Base-by-base conservation (phyloP, 2,888 invertebrate species). In the Gortyna flavago region DNA sequence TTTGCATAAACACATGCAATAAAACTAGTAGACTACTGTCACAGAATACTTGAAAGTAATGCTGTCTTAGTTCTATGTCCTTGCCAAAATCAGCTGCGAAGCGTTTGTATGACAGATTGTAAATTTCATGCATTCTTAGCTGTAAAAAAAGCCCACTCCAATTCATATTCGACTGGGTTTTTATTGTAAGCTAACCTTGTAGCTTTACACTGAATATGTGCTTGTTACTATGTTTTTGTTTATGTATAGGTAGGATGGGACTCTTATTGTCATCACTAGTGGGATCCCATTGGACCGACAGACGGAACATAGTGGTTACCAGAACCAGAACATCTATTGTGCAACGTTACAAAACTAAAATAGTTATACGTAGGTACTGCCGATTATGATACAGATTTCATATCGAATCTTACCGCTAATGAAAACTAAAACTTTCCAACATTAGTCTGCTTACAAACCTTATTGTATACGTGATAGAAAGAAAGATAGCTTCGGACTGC, bases 401-500 rank as follows among this genome's bases (percentile, higher is more conserved):
- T 85, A 84, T 73, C 68, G 61, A 81, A 81, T 82, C 41, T 79
- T 68, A 69, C 68, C 61, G 44, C 54, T 79, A 81, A 85, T 86
- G 83, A 80, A 87, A 88, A 82, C 75, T 80, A 83, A 74, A 88
- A 86, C 88, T 88, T 88, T 88, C 88, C 80, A 87, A 83, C 68
- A 84, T 85, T 82, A 85, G 74, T 64, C 59, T 84, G 73, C 83
- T 84, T 77, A 84, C 86, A 81, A 83, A 85, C 69, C 72, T 83
- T 81, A 88, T 86, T 88, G 83, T 84, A 80, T 88, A 89, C 89
- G 88, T 89, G 89, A 87, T 88, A 84, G 84, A 85, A 81, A 84
- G 83, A 88, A 83, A 82, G 85, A 87, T 82, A 87, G 66, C 79
- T 80, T 71, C 77, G 82, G 84, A 84, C 88, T 89, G 85, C 81